Base-by-base conservation (phyloP, 2,888 invertebrate species). In the Scaeva pyrastri region DNA sequence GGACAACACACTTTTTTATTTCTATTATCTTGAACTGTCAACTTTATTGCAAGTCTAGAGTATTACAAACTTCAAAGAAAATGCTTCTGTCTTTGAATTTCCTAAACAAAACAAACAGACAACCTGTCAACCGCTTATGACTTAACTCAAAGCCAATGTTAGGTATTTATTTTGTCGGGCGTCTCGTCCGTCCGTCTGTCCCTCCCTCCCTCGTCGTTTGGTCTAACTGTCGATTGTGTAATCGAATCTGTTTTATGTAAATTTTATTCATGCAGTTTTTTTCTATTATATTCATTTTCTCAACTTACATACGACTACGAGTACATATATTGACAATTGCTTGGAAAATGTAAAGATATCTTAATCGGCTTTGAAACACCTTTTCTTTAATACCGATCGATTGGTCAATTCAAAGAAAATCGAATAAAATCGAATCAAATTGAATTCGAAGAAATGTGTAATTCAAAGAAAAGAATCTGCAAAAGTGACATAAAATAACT, bases 111-210 rank as follows among this genome's bases (percentile, higher is more conserved):
- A 31, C 31, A 86, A 82, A 78, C 77, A 82, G 82, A 77, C 86
- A 82, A 70, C 77, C 58, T 82, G 77, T 78, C 86, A 82, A 81
- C 70, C 78, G 86, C 64, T 64, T 82, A 82, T 73, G 66, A 78
- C 70, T 68, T 77, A 4, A 36, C 16, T 19, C 86, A 78, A 77
- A 86, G 73, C 31, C 48, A 12, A 23, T 11, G 19, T 21, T 19
- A 12, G 26, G n/a, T 11, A 43, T 0, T n/a, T 31, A 31, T 48
- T 31, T 21, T 21, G 45, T 14, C 43, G 45, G 45, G 43, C 45
- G 64, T 45, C 43, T 45, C 45, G 64, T 45, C 43, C 64, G 31
- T 31, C 31, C 6, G 6, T 31, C 8, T 31, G 5, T 4, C 26
- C 26, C 26, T 26, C 6, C 26, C 3, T 26, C 26, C n/a, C n/a